A percentile compares a stretch with the other conserved stretches of the same genome.
phyloP scores from a whole-genome alignment of 2,113 vertebrate genomes.

The Aythya baeri region DNA sequence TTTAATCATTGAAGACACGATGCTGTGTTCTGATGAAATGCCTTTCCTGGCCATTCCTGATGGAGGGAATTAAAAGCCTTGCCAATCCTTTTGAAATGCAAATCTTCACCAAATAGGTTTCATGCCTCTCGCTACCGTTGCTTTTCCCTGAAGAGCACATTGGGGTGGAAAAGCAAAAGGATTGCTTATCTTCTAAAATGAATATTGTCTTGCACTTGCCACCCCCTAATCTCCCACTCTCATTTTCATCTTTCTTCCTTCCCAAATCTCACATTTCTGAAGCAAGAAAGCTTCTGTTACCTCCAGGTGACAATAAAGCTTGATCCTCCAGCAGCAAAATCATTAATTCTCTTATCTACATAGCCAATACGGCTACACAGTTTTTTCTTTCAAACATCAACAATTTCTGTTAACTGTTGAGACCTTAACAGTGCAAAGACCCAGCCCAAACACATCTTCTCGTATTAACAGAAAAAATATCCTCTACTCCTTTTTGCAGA shows the following conservation, averaged over 20 bases:
- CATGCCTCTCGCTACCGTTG: neutral
- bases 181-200: neutral
- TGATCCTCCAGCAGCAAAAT: neutral
- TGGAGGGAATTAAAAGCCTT: conserved; percentile 33
- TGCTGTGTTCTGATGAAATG: conserved; percentile 24
- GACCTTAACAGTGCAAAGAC: neutral
- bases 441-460: neutral
- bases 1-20: conserved; percentile 45
- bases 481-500: neutral
- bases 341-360: neutral
- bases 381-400: neutral
- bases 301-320: neutral
- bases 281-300: neutral
- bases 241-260: neutral
- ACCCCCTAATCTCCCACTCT: neutral
- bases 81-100: conserved; percentile 61
- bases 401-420: neutral
- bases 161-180: neutral
- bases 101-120: conserved; percentile 40
- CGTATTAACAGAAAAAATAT: neutral
- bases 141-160: neutral
- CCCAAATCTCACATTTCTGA: neutral
- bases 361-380: rapidly evolving
- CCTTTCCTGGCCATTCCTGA: conserved; percentile 19
- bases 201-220: neutral